Evolutionary conservation across 2,888 invertebrate species (phyloP).

Genomic region (Atherix ibis): DNA sequence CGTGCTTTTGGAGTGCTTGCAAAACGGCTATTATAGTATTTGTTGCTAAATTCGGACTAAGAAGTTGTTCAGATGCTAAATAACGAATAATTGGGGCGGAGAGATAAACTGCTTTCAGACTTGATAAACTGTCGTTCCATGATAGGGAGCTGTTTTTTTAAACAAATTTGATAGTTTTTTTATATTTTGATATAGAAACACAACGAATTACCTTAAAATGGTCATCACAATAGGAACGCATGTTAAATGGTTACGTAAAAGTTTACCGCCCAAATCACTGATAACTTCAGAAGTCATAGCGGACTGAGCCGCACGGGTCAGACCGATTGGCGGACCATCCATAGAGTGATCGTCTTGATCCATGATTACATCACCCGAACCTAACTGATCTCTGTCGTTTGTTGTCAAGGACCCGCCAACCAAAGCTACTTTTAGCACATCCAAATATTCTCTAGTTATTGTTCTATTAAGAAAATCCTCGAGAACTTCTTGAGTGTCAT

Average conservation of each 20-base stretch:
- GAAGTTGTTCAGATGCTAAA: constrained; percentile 43
- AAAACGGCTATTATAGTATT: constrained; percentile 64
- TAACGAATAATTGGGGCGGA: constrained; percentile 55
- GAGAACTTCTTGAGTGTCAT: constrained; percentile 65
- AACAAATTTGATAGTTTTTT: background rate
- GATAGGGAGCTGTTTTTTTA: constrained; percentile 40
- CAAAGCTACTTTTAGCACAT: constrained; percentile 58
- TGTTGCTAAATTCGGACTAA: constrained; percentile 49
- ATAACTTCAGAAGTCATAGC: constrained; percentile 53
- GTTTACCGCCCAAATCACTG: constrained; percentile 62
- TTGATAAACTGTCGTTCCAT: constrained; percentile 76
- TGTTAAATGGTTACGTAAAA: constrained; percentile 49
- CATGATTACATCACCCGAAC: constrained; percentile 33
- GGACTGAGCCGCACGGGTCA: constrained; percentile 31
- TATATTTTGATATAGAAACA: constrained; percentile 1
- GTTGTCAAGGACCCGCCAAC: constrained; percentile 48
- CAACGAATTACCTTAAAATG: constrained; percentile 35
- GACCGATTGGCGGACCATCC: constrained; percentile 44
- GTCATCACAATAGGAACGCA: constrained; percentile 48
- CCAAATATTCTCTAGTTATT: constrained; percentile 75
- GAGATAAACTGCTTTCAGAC: constrained; percentile 61
- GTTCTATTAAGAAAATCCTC: constrained; percentile 76
- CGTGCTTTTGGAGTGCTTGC: constrained; percentile 68
- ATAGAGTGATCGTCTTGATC: constrained; percentile 52
- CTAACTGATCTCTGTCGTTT: constrained; percentile 30